Evolutionary conservation across 2,888 invertebrate genomes (phyloP).

Genomic region (Ophioninae sp.): DNA sequence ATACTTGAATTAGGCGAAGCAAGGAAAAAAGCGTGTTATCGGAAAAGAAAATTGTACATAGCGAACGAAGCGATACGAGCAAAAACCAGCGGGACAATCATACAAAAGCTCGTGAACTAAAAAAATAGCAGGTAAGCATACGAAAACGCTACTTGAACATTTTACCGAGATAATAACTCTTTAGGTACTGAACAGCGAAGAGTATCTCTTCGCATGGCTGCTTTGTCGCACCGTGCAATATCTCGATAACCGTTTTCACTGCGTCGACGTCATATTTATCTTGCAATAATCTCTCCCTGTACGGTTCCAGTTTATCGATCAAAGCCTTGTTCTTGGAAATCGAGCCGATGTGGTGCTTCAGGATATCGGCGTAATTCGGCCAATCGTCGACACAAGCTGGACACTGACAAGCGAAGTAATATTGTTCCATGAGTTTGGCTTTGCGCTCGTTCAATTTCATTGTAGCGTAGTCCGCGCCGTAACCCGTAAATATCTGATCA

Average conservation of each 20-base stretch:
- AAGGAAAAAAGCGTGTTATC: conserved; percentile 49
- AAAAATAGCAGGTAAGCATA: conserved; percentile 53
- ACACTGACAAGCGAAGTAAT: conserved; percentile 78
- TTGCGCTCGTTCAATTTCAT: conserved; percentile 72
- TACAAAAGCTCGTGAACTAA: conserved; percentile 49
- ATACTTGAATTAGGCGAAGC: conserved; percentile 49
- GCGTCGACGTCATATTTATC: conserved; percentile 79
- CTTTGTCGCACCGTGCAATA: conserved; percentile 72
- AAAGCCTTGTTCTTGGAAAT: conserved; percentile 73
- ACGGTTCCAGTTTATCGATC: conserved; percentile 74
- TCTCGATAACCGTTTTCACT: conserved; percentile 73
- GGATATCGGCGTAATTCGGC: conserved; percentile 76
- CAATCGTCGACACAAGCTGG: conserved; percentile 75
- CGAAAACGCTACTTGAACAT: conserved; percentile 68
- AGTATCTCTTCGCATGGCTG: conserved; percentile 79
- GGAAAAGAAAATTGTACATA: conserved; percentile 35
- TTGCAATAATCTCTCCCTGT: conserved; percentile 71
- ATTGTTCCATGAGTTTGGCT: conserved; percentile 76
- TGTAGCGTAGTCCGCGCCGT: conserved; percentile 78
- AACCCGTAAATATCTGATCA: conserved; percentile 78
- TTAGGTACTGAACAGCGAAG: conserved; percentile 77
- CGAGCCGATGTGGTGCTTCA: conserved; percentile 75
- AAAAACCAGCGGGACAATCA: conserved; percentile 36
- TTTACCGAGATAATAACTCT: conserved; percentile 80
- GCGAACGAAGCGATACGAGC: conserved; percentile 41